phyloP scores from a whole-genome alignment of 2,797 vertebrate genomes.

The Sebastes vulpes region DNA sequence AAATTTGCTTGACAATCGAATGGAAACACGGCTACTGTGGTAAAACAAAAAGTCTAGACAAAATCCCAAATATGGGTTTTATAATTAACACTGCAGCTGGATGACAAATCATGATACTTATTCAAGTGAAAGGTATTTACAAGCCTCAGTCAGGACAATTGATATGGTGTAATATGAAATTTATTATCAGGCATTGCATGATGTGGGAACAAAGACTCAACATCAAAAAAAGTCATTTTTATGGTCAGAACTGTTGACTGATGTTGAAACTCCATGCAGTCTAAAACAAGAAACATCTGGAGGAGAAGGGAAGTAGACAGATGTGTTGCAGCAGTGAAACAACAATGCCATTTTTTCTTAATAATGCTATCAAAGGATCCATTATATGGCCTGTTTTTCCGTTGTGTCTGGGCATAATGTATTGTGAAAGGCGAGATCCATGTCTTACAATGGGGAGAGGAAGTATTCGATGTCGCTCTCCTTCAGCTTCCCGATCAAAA shows the following conservation, averaged over 20 bases:
- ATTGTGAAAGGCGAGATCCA: conserved; percentile 50
- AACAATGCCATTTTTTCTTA: conserved; percentile 41
- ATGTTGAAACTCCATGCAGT: conserved; percentile 38
- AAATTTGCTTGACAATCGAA: not conserved
- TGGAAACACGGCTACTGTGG: not conserved
- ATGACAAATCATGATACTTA: not conserved
- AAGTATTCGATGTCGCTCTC: conserved; percentile 63
- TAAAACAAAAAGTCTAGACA: not conserved
- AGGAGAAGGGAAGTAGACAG: conserved; percentile 37
- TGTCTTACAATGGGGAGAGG: conserved; percentile 52
- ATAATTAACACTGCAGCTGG: conserved; percentile 20
- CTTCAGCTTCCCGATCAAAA: conserved; percentile 64
- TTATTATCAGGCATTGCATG: conserved; percentile 22
- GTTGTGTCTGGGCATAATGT: conserved; percentile 48
- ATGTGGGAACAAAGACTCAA: conserved; percentile 45
- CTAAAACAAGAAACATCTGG: conserved; percentile 69
- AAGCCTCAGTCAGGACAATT: conserved; percentile 1
- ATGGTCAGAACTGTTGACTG: conserved; percentile 48
- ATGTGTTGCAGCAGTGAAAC: conserved; percentile 54
- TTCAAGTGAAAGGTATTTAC: conserved; percentile 1
- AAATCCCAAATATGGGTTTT: not conserved
- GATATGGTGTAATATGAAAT: conserved; percentile 17
- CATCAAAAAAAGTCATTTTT: conserved; percentile 32
- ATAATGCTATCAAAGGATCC: conserved; percentile 64
- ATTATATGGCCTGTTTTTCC: conserved; percentile 51